Base-by-base conservation (phyloP, 2,797 vertebrate genomes). In the Emydoidea blandingii region DNA sequence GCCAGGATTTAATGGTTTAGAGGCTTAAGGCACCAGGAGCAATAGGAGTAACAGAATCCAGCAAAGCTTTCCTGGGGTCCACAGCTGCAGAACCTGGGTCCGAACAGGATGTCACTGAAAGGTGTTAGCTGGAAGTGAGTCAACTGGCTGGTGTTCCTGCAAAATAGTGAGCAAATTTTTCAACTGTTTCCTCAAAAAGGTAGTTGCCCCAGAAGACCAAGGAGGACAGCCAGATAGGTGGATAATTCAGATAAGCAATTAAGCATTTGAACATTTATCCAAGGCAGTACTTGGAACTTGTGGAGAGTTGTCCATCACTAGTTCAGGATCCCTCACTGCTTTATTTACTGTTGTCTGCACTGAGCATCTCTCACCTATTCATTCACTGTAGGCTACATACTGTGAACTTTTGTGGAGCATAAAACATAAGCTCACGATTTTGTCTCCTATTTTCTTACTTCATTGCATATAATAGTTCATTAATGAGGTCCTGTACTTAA, bases 391-490 rank as follows among this genome's bases (percentile, higher is more conserved):
- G 91, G 50, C n/a, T 21, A 68, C 5, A 68, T 68, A 37, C 2
- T 83, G 8, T 74, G 37, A 29, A 68, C 47, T 85, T 86, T 2
- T 10, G 65, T 68, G 65, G 31, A 37, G 65, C 19, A 18, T 68
- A 68, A 68, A 37, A 59, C 52, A 80, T 12, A 54, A 31, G 72
- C 5, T 8, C 89, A 4, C 14, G 78, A 85, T 12, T 49, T 18
- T 93, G 81, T 83, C 57, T 79, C 56, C 8, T 41, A 9, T 92
- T 95, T 92, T 16, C 53, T 88, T 92, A 44, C 87, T 83, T 27
- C 86, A 80, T 41, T 59, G 8, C 85, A n/a, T 86, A 81, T 78
- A 79, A 4, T 4, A 41, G 37, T 83, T 47, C 53, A 5, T 52
- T 72, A 88, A 88, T 34, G 87, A 88, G 76, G 86, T 91, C 34